Evolutionary conservation across 2,888 invertebrate species (phyloP).

Genomic region (Rotaria macrura): DNA sequence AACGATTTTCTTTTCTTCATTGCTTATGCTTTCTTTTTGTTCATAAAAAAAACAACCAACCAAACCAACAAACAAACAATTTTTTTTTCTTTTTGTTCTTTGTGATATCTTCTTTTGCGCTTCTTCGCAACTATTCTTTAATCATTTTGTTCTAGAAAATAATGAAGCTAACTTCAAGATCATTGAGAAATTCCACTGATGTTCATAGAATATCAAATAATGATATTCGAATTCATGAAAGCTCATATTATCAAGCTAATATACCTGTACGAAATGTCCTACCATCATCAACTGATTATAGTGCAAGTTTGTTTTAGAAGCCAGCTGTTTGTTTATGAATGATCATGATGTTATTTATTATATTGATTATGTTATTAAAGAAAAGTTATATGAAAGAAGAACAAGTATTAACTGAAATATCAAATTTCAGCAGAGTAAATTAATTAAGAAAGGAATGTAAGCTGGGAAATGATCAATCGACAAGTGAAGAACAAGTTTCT

Average conservation of each 20-base stretch:
- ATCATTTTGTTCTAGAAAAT: background rate
- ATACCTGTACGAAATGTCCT: background rate
- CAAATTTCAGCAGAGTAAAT: slow-evolving; percentile 78
- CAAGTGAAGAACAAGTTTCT: slow-evolving; percentile 90
- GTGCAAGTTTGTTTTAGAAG: background rate
- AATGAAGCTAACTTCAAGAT: slow-evolving; percentile 6
- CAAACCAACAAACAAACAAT: background rate
- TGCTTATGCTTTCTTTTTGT: background rate
- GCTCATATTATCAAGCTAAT: background rate
- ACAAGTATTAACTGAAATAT: slow-evolving; percentile 80
- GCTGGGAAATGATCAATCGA: slow-evolving; percentile 95
- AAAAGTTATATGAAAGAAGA: slow-evolving; percentile 30
- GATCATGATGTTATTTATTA: slow-evolving; percentile 22
- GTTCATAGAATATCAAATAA: background rate
- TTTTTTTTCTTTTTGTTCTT: background rate
- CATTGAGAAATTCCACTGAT: background rate
- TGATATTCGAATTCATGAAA: background rate
- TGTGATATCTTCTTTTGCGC: background rate
- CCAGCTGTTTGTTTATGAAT: background rate
- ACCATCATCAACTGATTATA: background rate
- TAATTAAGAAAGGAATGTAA: slow-evolving; percentile 90
- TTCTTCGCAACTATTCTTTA: background rate
- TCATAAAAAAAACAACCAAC: background rate
- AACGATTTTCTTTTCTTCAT: background rate
- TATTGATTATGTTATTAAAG: slow-evolving; percentile 7